Evolutionary conservation across 2,797 vertebrate genomes (phyloP).

Genomic region (Melanotaenia nigrans): DNA sequence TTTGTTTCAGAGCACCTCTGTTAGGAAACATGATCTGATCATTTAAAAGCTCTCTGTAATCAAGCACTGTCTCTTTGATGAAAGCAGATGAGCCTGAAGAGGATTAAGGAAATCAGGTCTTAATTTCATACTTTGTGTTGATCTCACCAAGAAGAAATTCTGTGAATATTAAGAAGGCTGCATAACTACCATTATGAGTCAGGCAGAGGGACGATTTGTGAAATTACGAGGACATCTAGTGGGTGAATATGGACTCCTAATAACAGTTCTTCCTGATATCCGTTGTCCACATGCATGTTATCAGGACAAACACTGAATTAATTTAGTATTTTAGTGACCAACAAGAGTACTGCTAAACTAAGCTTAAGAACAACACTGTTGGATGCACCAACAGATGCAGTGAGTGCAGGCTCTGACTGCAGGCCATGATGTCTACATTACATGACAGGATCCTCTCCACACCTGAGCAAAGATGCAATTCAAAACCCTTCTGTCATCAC

Average conservation of each 20-base stretch:
- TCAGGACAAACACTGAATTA: not conserved
- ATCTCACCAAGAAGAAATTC: not conserved
- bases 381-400: slow-evolving; percentile 36
- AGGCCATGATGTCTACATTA: slow-evolving; percentile 44
- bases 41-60: not conserved
- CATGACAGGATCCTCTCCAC: slow-evolving; percentile 41
- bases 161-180: not conserved
- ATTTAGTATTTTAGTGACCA: not conserved
- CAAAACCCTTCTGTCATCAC: slow-evolving; percentile 39
- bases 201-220: slow-evolving; percentile 39
- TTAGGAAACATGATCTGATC: not conserved
- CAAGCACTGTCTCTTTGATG: not conserved
- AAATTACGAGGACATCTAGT: slow-evolving; percentile 79
- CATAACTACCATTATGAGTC: not conserved
- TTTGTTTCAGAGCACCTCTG: not conserved
- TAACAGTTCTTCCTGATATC: not conserved
- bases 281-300: not conserved
- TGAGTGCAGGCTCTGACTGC: slow-evolving; percentile 32
- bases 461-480: slow-evolving; percentile 58
- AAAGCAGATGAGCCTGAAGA: not conserved
- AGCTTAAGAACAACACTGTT: slow-evolving; percentile 43
- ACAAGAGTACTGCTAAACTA: slow-evolving; percentile 26
- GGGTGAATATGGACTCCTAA: slow-evolving; percentile 53
- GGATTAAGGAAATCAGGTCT: not conserved
- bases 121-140: not conserved